Percentiles rank a stretch among this genome's conserved stretches.
phyloP scores from a whole-genome alignment of 2,888 invertebrate species.

The Heteromurus nitidus region DNA sequence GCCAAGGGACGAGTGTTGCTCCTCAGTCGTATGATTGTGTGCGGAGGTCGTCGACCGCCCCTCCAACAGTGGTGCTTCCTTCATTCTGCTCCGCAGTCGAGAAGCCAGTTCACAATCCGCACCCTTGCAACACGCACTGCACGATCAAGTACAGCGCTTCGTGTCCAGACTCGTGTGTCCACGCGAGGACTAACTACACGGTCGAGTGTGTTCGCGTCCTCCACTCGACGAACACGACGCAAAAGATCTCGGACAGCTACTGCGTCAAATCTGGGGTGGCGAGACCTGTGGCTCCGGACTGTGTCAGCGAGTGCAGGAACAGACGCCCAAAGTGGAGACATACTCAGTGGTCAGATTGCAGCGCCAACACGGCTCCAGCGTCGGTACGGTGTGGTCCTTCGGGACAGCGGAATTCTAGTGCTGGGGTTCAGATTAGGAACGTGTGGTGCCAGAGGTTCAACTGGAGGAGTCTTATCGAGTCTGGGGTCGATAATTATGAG shows the following conservation, averaged over 20 bases:
- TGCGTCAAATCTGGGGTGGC: conserved; percentile 22
- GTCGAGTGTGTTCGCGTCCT: conserved; percentile 33
- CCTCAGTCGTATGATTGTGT: conserved; percentile 21
- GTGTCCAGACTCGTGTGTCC: conserved; percentile 21
- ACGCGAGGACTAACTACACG: conserved; percentile 35
- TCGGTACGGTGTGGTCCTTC: background rate
- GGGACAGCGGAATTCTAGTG: conserved; percentile 57
- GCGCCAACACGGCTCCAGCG: conserved; percentile 77
- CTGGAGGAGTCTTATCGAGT: conserved; percentile 16
- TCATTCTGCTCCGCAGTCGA: conserved; percentile 72
- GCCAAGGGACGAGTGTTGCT: conserved; percentile 7
- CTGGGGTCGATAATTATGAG: conserved; percentile 18
- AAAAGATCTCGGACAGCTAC: conserved; percentile 33
- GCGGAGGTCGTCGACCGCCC: background rate
- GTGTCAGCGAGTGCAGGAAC: conserved; percentile 35
- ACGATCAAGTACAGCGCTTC: conserved; percentile 77
- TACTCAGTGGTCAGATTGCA: conserved; percentile 80
- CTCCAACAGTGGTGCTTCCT: conserved; percentile 16
- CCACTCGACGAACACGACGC: conserved; percentile 14
- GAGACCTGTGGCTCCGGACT: conserved; percentile 36
- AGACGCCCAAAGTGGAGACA: conserved; percentile 44
- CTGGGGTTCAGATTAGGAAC: conserved; percentile 79
- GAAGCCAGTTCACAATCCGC: conserved; percentile 78
- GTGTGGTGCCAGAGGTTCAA: conserved; percentile 74
- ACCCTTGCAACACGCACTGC: conserved; percentile 80